Evolutionary conservation across 2,797 vertebrate species (phyloP), one percentile per base, ranked within the genome.

Genomic region (Xenopus petersii): DNA sequence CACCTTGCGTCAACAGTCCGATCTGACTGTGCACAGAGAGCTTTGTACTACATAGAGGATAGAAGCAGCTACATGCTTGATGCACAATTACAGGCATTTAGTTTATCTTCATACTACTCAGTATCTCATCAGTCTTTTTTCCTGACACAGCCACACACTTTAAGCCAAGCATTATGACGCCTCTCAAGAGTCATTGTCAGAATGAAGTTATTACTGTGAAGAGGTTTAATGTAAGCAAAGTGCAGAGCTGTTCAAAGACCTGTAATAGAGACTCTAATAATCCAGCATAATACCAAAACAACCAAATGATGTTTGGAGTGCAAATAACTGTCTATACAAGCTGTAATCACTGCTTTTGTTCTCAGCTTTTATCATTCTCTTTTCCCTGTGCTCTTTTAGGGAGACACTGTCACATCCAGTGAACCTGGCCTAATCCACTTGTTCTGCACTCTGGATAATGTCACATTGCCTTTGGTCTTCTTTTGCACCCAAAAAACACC

Each of bases 141-240:
- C 72, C 71, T 66, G 73, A 68, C 70, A 64, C 49, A 58, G 70
- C 49, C 58, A 73, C 65, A 64, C 70, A 66, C 76, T 65, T 54
- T 12, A 61, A 73, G 65, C 66, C 21, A 21, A 24, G 66, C 65
- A 78, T 67, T 73, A 73, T 49, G 54, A 63, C 71, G 33, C 66
- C 46, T 69, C 62, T 78, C 76, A 70, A 78, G 76, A 78, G 76
- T 46, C 66, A 70, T 78, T 73, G 76, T 69, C 61, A 70, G 67
- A 78, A 78, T 78, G 70, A 78, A 78, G 71, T 78, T 60, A 78
- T 78, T 78, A 78, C 51, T 69, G 47, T 78, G 71, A 73, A 78
- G 76, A 78, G 71, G 71, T 74, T 78, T 78, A 73, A 78, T 78
- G 76, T 78, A 78, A 73, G 65, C 71, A 78, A 67, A 78, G 73